A percentile compares a stretch with the other conserved stretches of the same genome.
Conservation (phyloP, 2,888 invertebrate genomes). For the Uropetala carovei region DNA sequence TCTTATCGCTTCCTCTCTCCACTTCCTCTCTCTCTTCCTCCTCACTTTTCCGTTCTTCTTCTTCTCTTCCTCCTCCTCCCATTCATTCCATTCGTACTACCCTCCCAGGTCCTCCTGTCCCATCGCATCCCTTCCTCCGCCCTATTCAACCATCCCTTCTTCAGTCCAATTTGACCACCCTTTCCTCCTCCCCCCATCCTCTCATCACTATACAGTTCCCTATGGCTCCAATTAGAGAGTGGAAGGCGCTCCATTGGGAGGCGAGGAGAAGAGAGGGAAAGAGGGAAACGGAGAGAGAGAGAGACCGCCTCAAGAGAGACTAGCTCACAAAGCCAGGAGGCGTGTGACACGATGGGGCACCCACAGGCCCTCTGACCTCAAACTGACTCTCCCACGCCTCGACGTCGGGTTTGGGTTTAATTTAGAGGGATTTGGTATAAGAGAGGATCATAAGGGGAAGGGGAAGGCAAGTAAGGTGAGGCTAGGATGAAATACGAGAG, state of each 20-base stretch:
- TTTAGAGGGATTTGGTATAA: conserved; percentile 19
- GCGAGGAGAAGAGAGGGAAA: background rate
- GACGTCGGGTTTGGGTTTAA: background rate
- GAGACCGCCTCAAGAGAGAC: conserved; percentile 3
- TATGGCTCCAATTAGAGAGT: background rate
- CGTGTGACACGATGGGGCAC: conserved; percentile 9
- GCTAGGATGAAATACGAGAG: background rate
- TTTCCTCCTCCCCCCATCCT: background rate
- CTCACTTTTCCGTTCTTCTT: background rate
- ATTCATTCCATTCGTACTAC: background rate
- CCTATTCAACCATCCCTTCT: background rate
- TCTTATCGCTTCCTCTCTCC: background rate
- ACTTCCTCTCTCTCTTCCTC: background rate
- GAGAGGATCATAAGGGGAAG: background rate
- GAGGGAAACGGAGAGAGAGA: background rate
- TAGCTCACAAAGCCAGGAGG: conserved; percentile 23
- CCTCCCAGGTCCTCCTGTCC: background rate
- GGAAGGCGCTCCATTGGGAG: background rate
- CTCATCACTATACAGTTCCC: background rate
- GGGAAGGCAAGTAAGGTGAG: background rate
- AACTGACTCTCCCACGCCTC: background rate
- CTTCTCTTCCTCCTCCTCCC: background rate
- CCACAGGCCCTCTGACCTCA: conserved; percentile 29
- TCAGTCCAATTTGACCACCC: background rate
- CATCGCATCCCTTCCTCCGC: background rate